Conservation (phyloP, 2,888 invertebrate species). For the Biston betularia region DNA sequence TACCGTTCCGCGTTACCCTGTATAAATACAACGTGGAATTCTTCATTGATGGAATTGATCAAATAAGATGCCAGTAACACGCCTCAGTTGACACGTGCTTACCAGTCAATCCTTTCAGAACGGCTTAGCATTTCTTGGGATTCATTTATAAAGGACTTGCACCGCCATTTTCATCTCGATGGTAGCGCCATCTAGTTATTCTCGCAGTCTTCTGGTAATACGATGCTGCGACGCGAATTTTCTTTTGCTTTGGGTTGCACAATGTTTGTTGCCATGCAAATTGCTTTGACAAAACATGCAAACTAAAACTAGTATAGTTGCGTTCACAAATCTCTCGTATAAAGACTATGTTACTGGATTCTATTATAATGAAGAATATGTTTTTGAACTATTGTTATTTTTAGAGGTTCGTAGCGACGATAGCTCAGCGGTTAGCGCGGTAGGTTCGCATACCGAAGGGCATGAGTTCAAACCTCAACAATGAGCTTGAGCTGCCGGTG, state of each 20-base stretch:
- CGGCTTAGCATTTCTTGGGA: slow-evolving; percentile 12
- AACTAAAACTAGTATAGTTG: slow-evolving; percentile 12
- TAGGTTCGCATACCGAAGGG: too few relatives aligned
- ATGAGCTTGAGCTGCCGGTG: too few relatives aligned
- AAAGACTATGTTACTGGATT: neutral
- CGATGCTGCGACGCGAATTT: slow-evolving; percentile 9
- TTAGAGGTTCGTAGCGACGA: too few relatives aligned
- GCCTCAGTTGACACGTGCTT: slow-evolving; percentile 4
- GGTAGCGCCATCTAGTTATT: slow-evolving; percentile 11
- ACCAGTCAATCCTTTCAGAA: slow-evolving; percentile 15
- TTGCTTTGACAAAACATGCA: slow-evolving; percentile 5
- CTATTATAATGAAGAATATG: neutral
- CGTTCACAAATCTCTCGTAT: neutral
- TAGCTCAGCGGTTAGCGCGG: too few relatives aligned
- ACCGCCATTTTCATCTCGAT: slow-evolving; percentile 12
- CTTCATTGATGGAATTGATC: slow-evolving; percentile 25
- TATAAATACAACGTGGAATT: slow-evolving; percentile 33
- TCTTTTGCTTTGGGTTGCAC: slow-evolving; percentile 1
- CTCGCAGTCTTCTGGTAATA: slow-evolving; percentile 5
- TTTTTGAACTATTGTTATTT: too few relatives aligned
- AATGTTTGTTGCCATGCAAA: slow-evolving; percentile 17
- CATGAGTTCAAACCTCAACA: too few relatives aligned
- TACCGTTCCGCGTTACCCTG: too few relatives aligned
- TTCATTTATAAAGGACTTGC: slow-evolving; percentile 10
- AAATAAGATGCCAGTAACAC: slow-evolving; percentile 28